A percentile compares a stretch with the other conserved stretches of the same genome.
Evolutionary conservation across 2,797 vertebrate genomes (phyloP).

Genomic region (Pseudopleuronectes americanus): DNA sequence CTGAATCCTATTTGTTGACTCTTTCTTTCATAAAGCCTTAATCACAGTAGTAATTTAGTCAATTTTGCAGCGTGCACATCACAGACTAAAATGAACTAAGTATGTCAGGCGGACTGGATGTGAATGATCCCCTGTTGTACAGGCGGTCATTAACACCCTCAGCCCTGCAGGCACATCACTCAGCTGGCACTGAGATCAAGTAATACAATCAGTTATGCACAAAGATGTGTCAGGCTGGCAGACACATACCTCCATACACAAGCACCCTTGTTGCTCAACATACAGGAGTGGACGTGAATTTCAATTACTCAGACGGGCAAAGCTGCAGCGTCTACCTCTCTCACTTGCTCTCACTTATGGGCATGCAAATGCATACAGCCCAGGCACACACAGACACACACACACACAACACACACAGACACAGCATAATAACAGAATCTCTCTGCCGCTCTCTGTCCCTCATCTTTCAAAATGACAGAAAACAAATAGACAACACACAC

Average conservation of each 20-base stretch:
- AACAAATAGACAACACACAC: slow-evolving; percentile 22
- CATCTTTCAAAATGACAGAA: slow-evolving; percentile 56
- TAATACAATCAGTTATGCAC: slow-evolving; percentile 52
- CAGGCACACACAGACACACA: not conserved
- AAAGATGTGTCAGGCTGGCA: slow-evolving; percentile 36
- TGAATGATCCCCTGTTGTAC: slow-evolving; percentile 50
- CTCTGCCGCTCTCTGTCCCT: slow-evolving; percentile 13
- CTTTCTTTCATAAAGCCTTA: slow-evolving; percentile 5
- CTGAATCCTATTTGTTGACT: not conserved
- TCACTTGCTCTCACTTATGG: not conserved
- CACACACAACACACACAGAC: not conserved
- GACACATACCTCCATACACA: slow-evolving; percentile 32
- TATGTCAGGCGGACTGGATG: slow-evolving; percentile 18
- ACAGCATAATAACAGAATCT: slow-evolving; percentile 17
- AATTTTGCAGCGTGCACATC: not conserved
- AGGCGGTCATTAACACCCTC: slow-evolving; percentile 22
- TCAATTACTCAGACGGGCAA: slow-evolving; percentile 54
- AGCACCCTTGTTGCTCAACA: slow-evolving; percentile 27
- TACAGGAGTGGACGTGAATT: slow-evolving; percentile 44
- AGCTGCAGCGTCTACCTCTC: slow-evolving; percentile 11
- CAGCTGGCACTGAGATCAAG: slow-evolving; percentile 52
- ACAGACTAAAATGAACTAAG: slow-evolving; percentile 21
- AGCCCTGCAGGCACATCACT: slow-evolving; percentile 40
- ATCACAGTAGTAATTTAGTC: slow-evolving; percentile 7
- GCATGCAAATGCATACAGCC: slow-evolving; percentile 34